These are phyloP conservation scores for Gymnothorax reevesii DNA, from an alignment of 2,797 vertebrate genomes.

Conservation along the genomic window DNA sequence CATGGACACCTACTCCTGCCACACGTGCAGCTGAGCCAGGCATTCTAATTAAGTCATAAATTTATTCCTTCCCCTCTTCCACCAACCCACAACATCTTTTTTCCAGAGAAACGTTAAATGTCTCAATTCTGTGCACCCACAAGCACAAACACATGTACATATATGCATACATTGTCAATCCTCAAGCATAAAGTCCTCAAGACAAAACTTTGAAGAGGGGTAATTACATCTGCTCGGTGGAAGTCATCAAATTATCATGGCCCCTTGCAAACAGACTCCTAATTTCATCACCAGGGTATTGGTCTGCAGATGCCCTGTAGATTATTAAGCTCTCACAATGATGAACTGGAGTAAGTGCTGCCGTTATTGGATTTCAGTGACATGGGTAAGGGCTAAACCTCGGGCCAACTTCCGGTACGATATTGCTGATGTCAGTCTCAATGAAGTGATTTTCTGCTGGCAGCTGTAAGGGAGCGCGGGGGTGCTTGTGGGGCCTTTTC, in stretches of 20 bases:
- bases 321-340: neutral
- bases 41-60: neutral
- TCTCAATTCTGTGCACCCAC: neutral
- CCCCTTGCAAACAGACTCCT: neutral
- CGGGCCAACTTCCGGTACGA: neutral
- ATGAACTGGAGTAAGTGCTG: neutral
- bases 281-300: neutral
- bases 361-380: conserved; percentile 10
- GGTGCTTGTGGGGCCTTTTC: conserved; percentile 41
- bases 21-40: neutral
- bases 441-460: conserved; percentile 28
- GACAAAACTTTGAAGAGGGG: neutral
- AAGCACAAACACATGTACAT: neutral
- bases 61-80: neutral
- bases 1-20: neutral
- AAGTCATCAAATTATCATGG: neutral
- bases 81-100: neutral
- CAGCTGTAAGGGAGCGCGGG: conserved; percentile 35
- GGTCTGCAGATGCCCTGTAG: neutral
- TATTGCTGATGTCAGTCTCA: conserved; percentile 47
- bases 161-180: neutral
- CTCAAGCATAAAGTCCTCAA: neutral
- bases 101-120: neutral
- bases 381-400: conserved; percentile 2
- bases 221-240: neutral